Percentiles rank a stretch among this genome's conserved stretches.
Conservation (phyloP, 2,113 vertebrate genomes). For the Paracanthobrama guichenoti region DNA sequence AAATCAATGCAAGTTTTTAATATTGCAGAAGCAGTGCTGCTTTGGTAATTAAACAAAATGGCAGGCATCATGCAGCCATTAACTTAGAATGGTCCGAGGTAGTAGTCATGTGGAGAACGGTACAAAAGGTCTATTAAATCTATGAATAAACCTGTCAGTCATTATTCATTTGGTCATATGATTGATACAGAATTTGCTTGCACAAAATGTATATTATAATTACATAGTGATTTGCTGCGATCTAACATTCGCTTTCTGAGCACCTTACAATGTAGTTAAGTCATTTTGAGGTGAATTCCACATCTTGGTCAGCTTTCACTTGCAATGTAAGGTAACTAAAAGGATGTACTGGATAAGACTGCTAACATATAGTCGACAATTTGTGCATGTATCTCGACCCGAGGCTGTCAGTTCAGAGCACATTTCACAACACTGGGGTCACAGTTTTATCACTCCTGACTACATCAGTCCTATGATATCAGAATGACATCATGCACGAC, state of each 20-base stretch:
- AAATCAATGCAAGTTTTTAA: slow-evolving; percentile 87
- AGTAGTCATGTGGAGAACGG: slow-evolving; percentile 21
- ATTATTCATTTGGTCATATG: slow-evolving; percentile 5
- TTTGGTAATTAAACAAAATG: slow-evolving; percentile 76
- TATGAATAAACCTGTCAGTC: slow-evolving; percentile 13
- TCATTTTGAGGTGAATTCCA: background rate
- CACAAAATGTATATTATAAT: slow-evolving; percentile 5
- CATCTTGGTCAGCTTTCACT: background rate
- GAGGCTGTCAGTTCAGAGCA: background rate
- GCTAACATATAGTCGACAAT: background rate
- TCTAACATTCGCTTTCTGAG: background rate
- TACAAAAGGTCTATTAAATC: slow-evolving; percentile 27
- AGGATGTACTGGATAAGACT: background rate
- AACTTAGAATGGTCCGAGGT: slow-evolving; percentile 45
- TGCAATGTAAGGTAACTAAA: background rate
- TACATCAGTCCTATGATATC: slow-evolving; percentile 33
- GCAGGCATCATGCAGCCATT: slow-evolving; percentile 62
- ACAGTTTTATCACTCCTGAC: slow-evolving; percentile 40
- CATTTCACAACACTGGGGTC: slow-evolving; percentile 18
- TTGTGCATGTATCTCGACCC: background rate
- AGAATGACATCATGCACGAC: slow-evolving; percentile 39
- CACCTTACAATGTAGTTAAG: background rate
- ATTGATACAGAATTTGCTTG: background rate
- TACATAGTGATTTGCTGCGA: background rate
- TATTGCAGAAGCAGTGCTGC: slow-evolving; percentile 72